A percentile compares a stretch with the other conserved stretches of the same genome.
Conservation (phyloP, 2,888 invertebrate species). For the Philaethria dido region DNA sequence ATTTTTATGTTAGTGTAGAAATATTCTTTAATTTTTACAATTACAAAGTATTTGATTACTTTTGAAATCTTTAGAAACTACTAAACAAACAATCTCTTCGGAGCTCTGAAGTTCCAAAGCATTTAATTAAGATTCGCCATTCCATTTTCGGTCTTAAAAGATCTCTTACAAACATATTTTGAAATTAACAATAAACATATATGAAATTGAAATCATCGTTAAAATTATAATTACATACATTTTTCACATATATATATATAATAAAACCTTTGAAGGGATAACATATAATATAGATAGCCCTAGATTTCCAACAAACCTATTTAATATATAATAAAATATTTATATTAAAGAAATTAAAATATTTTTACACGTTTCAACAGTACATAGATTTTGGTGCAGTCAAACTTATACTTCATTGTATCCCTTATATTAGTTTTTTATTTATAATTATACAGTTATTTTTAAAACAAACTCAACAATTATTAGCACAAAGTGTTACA, state of each 20-base stretch:
- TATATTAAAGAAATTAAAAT: background rate
- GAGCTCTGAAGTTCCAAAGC: background rate
- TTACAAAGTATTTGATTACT: background rate
- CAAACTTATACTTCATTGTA: background rate
- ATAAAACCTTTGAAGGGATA: too few relatives aligned
- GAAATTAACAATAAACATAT: background rate
- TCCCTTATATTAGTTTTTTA: too few relatives aligned
- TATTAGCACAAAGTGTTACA: constrained; percentile 2
- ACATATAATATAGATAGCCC: too few relatives aligned
- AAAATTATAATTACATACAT: too few relatives aligned
- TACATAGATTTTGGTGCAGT: background rate
- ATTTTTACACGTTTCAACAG: background rate
- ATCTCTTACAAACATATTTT: background rate
- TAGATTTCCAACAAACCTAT: background rate
- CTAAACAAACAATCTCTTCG: background rate
- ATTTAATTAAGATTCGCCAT: background rate
- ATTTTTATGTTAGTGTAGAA: background rate
- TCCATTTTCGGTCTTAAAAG: background rate
- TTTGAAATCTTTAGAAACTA: background rate
- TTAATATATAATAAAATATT: background rate
- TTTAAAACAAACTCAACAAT: background rate
- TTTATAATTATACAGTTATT: background rate
- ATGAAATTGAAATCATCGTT: too few relatives aligned
- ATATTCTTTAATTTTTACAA: background rate
- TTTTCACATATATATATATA: too few relatives aligned